Evolutionary conservation across 2,888 invertebrate species (phyloP).

Genomic region (Dasysyrphus tricinctus): DNA sequence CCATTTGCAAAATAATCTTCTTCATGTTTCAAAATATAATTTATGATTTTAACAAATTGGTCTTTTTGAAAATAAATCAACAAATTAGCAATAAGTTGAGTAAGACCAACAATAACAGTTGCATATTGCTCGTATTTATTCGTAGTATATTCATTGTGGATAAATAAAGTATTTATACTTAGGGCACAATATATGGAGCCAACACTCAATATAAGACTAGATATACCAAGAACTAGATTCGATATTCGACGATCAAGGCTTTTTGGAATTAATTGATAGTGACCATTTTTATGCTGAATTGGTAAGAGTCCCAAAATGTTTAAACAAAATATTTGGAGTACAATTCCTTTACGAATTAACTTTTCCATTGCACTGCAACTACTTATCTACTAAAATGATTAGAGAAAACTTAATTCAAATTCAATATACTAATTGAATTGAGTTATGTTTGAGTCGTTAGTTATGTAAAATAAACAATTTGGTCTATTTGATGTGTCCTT

Average conservation of each 20-base stretch:
- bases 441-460: too few species aligned
- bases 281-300: background rate
- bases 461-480: too few species aligned
- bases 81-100: background rate
- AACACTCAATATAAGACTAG: background rate
- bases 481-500: too few species aligned
- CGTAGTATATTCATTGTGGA: background rate
- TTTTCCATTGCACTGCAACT: background rate
- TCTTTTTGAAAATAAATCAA: background rate
- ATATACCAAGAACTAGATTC: background rate
- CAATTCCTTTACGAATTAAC: background rate
- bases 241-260: background rate
- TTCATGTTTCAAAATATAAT: background rate
- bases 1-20: background rate
- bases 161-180: background rate
- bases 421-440: too few species aligned
- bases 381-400: background rate
- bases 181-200: background rate
- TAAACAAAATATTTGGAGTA: constrained; percentile 2
- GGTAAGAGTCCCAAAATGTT: background rate
- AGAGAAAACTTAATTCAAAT: too few species aligned
- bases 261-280: background rate
- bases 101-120: background rate
- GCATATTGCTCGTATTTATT: background rate
- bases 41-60: background rate